Percentiles rank a stretch among this genome's conserved stretches.
These are phyloP conservation scores for Drymonia ruficornis DNA, from an alignment of 2,888 invertebrate species.

Conservation along the genomic window DNA sequence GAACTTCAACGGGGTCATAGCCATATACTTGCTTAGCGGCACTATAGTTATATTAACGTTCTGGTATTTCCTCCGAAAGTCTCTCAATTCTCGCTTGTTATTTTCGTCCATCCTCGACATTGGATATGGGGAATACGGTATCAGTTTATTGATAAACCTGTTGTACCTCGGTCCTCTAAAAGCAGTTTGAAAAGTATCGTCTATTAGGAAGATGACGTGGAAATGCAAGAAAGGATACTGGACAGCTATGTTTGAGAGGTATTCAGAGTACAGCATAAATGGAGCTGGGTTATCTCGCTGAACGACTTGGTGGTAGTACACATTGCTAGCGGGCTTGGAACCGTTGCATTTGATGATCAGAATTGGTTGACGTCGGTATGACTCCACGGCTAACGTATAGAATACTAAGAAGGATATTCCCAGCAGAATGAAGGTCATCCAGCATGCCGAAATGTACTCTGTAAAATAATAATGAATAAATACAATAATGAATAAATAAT, in stretches of 20 bases:
- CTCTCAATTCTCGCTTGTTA: slow-evolving; percentile 48
- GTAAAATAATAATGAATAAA: slow-evolving; percentile 39
- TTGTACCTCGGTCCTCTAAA: slow-evolving; percentile 43
- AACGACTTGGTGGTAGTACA: slow-evolving; percentile 65
- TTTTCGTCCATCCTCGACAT: slow-evolving; percentile 44
- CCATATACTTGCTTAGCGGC: slow-evolving; percentile 71
- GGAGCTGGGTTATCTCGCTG: slow-evolving; percentile 49
- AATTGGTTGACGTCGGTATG: slow-evolving; percentile 56
- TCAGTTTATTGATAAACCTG: slow-evolving; percentile 51
- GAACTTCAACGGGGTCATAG: slow-evolving; percentile 73
- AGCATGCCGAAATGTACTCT: slow-evolving; percentile 73
- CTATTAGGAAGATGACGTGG: slow-evolving; percentile 66
- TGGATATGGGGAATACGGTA: slow-evolving; percentile 39
- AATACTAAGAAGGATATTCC: slow-evolving; percentile 68
- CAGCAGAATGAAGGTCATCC: slow-evolving; percentile 70
- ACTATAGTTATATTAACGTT: slow-evolving; percentile 73
- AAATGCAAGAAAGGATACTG: slow-evolving; percentile 61
- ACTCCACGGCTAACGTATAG: slow-evolving; percentile 63
- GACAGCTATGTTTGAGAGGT: slow-evolving; percentile 58
- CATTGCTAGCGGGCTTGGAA: slow-evolving; percentile 56
- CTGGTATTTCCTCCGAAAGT: slow-evolving; percentile 60
- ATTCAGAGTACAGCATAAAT: slow-evolving; percentile 56
- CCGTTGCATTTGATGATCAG: slow-evolving; percentile 56
- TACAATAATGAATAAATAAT: too few species aligned
- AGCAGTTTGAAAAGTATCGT: slow-evolving; percentile 52